A percentile compares a stretch with the other conserved stretches of the same genome.
These are phyloP conservation scores for Sakesphorus luctuosus DNA, from an alignment of 2,113 vertebrate species.

Conservation along the genomic window DNA sequence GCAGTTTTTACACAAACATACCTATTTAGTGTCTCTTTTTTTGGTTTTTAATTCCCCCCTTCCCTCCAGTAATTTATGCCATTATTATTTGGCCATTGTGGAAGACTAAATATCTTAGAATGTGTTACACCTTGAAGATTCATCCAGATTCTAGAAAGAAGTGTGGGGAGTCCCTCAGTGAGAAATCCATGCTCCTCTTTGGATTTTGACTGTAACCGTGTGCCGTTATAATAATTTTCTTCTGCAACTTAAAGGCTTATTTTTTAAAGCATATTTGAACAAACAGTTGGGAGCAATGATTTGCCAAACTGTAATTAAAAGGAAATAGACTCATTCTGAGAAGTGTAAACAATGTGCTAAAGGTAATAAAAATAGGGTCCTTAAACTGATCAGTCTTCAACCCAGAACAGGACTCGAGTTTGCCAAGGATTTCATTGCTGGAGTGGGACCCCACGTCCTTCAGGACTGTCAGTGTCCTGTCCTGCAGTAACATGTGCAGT, in stretches of 20 bases:
- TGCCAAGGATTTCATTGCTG: neutral
- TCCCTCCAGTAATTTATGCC: neutral
- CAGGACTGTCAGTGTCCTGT: neutral
- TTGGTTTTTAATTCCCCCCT: no score
- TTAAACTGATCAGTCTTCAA: slow-evolving; percentile 10
- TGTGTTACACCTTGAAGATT: neutral
- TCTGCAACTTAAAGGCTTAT: slow-evolving; percentile 23
- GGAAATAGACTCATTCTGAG: slow-evolving; percentile 37
- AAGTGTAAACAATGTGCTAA: slow-evolving; percentile 44
- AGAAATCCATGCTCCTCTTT: neutral
- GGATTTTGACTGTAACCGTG: neutral
- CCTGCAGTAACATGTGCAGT: neutral
- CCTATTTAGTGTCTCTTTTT: neutral
- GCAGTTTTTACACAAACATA: neutral
- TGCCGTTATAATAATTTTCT: neutral
- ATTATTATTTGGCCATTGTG: neutral
- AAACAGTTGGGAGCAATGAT: slow-evolving; percentile 48
- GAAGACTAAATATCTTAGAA: neutral
- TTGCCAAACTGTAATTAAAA: slow-evolving; percentile 68
- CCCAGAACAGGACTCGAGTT: neutral
- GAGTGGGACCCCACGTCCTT: neutral
- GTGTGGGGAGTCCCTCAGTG: neutral
- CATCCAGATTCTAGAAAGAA: neutral
- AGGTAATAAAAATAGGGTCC: slow-evolving; percentile 34
- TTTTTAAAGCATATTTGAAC: slow-evolving; percentile 38